These are phyloP conservation scores for Nerophis lumbriciformis DNA, from an alignment of 2,113 vertebrate genomes.

Conservation along the genomic window DNA sequence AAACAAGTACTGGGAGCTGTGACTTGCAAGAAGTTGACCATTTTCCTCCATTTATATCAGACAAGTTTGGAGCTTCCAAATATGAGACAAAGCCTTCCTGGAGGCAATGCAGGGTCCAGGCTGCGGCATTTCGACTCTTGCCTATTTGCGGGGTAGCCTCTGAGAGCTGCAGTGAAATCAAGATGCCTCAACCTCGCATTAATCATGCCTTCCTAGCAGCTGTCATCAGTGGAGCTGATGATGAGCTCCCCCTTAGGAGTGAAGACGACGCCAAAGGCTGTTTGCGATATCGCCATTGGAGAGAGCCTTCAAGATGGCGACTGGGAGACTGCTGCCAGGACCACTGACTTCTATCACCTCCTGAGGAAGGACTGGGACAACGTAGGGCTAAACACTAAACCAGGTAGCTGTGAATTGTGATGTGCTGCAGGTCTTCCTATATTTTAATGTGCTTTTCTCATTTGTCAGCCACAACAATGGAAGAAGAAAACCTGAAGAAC, in stretches of 20 bases:
- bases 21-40: constrained; percentile 1
- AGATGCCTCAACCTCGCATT: constrained; percentile 32
- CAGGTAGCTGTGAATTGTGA: neutral
- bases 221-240: constrained; percentile 40
- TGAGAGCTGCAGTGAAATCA: constrained; percentile 50
- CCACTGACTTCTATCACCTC: constrained; percentile 49
- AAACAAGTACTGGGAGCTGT: neutral
- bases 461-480: constrained; percentile 22
- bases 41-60: neutral
- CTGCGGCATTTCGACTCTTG: constrained; percentile 48
- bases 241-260: constrained; percentile 23
- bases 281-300: constrained; percentile 46
- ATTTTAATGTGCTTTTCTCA: neutral
- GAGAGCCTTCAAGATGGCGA: constrained; percentile 49
- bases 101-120: constrained; percentile 47
- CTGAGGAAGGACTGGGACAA: constrained; percentile 51
- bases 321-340: constrained; percentile 46
- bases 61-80: constrained; percentile 3
- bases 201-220: rapidly evolving
- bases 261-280: constrained; percentile 35
- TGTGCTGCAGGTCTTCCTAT: neutral
- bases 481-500: constrained; percentile 18
- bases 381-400: constrained; percentile 1
- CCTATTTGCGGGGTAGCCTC: constrained; percentile 46
- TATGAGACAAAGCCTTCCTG: neutral